phyloP scores from a whole-genome alignment of 2,888 invertebrate genomes.

The Piscicola geometra region DNA sequence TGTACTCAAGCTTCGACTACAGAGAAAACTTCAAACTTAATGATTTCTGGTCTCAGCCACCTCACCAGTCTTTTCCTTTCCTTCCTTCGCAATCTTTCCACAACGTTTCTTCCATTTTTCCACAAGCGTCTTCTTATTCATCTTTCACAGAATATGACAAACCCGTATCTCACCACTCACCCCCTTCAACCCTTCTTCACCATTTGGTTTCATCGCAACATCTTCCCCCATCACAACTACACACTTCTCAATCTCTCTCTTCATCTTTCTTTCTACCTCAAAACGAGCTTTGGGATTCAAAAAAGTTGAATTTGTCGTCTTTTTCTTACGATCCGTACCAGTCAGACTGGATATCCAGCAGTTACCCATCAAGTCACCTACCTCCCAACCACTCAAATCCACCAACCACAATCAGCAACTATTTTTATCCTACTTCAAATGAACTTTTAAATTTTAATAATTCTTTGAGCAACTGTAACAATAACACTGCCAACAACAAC shows the following conservation, averaged over 20 bases:
- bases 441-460: too few species aligned
- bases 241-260: not conserved
- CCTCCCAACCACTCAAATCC: not conserved
- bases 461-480: too few species aligned
- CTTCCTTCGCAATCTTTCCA: not conserved
- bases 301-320: not conserved
- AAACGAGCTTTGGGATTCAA: not conserved
- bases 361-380: not conserved
- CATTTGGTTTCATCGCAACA: conserved; percentile 45
- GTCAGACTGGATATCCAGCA: not conserved
- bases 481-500: not conserved
- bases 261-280: conserved; percentile 6
- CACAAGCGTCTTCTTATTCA: not conserved
- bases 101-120: conserved; percentile 3
- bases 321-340: conserved; percentile 3
- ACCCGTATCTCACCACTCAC: conserved; percentile 46
- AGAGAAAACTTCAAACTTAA: not conserved
- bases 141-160: not conserved
- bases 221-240: not conserved
- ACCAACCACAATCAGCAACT: not conserved
- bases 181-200: conserved; percentile 50
- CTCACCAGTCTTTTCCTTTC: not conserved
- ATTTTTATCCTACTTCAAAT: not conserved
- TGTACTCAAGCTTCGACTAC: not conserved
- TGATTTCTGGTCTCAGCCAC: not conserved